These are phyloP conservation scores for Drosophila quinaria DNA, from an alignment of 2,888 invertebrate species.

Conservation along the genomic window DNA sequence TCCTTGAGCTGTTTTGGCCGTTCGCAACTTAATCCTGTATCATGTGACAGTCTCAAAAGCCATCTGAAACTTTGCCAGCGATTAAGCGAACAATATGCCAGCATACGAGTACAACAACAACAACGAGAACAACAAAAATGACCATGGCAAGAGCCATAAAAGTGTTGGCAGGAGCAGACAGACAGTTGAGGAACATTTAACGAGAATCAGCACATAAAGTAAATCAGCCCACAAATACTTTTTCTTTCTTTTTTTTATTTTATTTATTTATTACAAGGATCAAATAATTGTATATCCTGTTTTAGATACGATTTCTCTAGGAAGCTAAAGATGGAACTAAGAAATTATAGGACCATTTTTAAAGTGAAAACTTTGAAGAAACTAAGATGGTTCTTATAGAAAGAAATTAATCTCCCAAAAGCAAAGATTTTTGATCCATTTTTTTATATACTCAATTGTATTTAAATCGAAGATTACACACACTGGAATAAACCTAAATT, in stretches of 20 bases:
- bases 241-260: no score
- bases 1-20: conserved; percentile 65
- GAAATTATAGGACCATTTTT: neutral
- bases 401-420: neutral
- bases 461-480: neutral
- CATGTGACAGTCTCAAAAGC: conserved; percentile 35
- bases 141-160: conserved; percentile 11
- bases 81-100: conserved; percentile 39
- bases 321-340: neutral
- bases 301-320: neutral
- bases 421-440: neutral
- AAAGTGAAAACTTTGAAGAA: neutral
- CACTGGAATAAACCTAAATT: neutral
- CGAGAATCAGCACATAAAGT: conserved; percentile 28
- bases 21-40: conserved; percentile 59
- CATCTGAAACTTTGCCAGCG: conserved; percentile 52
- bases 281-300: neutral
- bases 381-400: neutral
- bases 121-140: conserved; percentile 1
- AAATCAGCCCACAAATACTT: conserved; percentile 39
- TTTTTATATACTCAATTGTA: neutral
- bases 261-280: conserved; percentile 1
- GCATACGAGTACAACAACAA: conserved; percentile 1
- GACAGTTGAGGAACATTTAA: neutral
- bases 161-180: neutral